These are phyloP conservation scores for Aptenodytes patagonicus DNA, from an alignment of 2,113 vertebrate genomes.

Conservation along the genomic window DNA sequence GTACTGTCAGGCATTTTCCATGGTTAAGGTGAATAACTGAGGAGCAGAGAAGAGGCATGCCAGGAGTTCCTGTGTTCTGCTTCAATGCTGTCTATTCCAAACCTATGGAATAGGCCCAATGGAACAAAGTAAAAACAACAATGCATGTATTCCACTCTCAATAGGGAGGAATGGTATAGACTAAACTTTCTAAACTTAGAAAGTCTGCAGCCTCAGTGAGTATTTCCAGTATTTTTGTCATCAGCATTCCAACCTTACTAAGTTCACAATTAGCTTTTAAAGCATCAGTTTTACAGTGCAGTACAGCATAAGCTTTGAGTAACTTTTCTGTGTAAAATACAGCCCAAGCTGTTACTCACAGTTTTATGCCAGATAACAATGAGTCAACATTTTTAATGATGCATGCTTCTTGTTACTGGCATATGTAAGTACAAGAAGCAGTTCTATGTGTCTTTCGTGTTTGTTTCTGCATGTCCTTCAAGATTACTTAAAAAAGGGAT, in stretches of 20 bases:
- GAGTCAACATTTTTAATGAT: background rate
- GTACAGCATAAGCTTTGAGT: background rate
- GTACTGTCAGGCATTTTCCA: background rate
- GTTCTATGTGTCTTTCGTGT: background rate
- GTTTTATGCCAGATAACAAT: background rate
- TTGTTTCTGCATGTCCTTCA: background rate
- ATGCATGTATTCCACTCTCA: background rate
- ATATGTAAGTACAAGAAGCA: background rate
- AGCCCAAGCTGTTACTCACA: background rate
- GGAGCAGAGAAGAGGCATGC: background rate
- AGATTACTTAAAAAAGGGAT: background rate
- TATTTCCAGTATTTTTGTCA: background rate
- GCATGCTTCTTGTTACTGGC: background rate
- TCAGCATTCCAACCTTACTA: background rate
- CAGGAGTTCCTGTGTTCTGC: background rate
- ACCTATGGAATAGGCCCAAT: background rate
- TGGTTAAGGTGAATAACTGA: background rate
- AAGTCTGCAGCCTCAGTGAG: background rate
- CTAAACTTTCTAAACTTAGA: background rate
- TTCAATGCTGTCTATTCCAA: background rate
- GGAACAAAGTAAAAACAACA: background rate
- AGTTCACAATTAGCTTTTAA: background rate
- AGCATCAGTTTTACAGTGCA: background rate
- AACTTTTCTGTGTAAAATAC: background rate
- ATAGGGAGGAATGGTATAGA: background rate